Evolutionary conservation across 2,888 invertebrate genomes (phyloP).

Genomic region (Heliothis peltigera): DNA sequence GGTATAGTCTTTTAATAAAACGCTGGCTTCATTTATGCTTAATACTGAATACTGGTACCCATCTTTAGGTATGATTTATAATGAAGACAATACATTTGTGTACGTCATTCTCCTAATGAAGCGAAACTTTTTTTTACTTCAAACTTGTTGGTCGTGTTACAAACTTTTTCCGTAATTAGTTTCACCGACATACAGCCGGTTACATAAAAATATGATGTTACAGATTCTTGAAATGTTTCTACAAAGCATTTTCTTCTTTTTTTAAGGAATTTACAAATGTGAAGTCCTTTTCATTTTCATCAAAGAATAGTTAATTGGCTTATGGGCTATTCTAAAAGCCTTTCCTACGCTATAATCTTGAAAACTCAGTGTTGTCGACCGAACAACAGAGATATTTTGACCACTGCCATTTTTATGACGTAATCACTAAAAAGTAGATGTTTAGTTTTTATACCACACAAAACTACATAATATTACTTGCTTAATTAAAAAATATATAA

Average conservation of each 20-base stretch:
- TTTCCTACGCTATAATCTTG: too few species aligned
- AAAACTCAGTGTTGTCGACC: too few species aligned
- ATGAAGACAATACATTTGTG: constrained; percentile 29
- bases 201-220: background rate
- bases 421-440: constrained; percentile 33
- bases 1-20: constrained; percentile 28
- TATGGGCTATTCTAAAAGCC: too few species aligned
- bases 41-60: constrained; percentile 22
- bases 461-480: constrained; percentile 33
- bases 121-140: constrained; percentile 6
- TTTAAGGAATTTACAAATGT: too few species aligned
- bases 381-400: constrained; percentile 2
- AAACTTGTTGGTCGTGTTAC: background rate
- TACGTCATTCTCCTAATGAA: constrained; percentile 18
- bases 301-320: too few species aligned
- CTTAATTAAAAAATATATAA: constrained; percentile 51
- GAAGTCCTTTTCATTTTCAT: too few species aligned
- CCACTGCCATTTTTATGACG: constrained; percentile 17
- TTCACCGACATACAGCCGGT: background rate
- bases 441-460: constrained; percentile 10
- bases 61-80: constrained; percentile 25
- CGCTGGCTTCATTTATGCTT: constrained; percentile 24
- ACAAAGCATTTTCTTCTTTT: too few species aligned
- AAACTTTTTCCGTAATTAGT: constrained; percentile 25
- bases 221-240: background rate